Conservation (phyloP, 2,888 invertebrate species). For the Agonopterix arenella region DNA sequence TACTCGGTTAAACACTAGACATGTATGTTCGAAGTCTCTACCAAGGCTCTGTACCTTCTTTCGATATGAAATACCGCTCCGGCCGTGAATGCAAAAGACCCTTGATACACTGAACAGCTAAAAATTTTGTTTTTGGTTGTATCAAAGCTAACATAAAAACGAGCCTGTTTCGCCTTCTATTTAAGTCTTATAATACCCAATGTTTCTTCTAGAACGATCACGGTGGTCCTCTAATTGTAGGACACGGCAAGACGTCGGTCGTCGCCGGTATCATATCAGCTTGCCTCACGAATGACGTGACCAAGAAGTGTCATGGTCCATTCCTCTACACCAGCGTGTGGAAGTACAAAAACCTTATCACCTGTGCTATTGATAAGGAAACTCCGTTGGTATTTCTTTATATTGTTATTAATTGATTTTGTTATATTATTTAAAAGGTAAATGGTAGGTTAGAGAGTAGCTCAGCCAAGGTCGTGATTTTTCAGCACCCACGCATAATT, state of each 20-base stretch:
- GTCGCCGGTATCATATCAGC: slow-evolving; percentile 59
- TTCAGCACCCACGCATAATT: too few relatives aligned
- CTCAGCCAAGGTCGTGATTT: neutral
- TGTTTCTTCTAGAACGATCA: slow-evolving; percentile 50
- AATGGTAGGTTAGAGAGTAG: too few relatives aligned
- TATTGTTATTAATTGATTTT: neutral
- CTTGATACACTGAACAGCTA: too few relatives aligned
- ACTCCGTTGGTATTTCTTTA: slow-evolving; percentile 18
- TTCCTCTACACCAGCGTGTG: slow-evolving; percentile 59
- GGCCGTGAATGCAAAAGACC: too few relatives aligned
- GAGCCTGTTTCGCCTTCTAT: too few relatives aligned
- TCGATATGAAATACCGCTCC: too few relatives aligned
- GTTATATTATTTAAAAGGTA: neutral
- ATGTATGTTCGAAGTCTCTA: too few relatives aligned
- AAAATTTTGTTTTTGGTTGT: too few relatives aligned
- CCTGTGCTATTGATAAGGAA: slow-evolving; percentile 54
- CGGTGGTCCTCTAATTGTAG: slow-evolving; percentile 56
- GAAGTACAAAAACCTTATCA: slow-evolving; percentile 42
- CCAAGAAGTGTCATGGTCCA: slow-evolving; percentile 51
- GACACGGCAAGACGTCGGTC: slow-evolving; percentile 40
- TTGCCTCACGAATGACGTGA: slow-evolving; percentile 37
- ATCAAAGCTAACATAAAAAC: too few relatives aligned
- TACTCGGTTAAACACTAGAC: too few relatives aligned
- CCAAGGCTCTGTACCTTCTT: too few relatives aligned
- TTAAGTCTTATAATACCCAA: too few relatives aligned